Base-by-base conservation (phyloP, 2,888 invertebrate genomes). In the Xanthostigma xanthostigma region DNA sequence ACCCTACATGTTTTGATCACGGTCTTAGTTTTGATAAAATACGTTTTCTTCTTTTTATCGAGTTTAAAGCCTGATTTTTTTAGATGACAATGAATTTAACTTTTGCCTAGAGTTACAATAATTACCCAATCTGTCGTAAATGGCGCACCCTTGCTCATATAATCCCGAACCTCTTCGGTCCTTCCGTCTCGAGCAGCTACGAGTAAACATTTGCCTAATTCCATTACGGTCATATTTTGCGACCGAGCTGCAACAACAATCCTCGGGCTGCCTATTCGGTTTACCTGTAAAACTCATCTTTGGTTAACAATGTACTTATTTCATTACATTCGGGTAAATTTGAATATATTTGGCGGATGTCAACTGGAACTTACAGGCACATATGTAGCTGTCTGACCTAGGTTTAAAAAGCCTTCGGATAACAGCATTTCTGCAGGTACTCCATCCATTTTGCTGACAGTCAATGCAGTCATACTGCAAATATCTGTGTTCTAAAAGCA, bases 41-140 rank as follows among this genome's bases (percentile, higher is more conserved):
- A 17, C 17, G 17, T 6, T 27, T 6, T 27, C 27, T 27, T 27
- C 6, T 6, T n/a, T n/a, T n/a, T n/a, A 27, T 27, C 6, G 27
- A 27, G 6, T 27, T 27, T 6, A 6, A 27, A 27, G 27, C 27
- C 6, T 27, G 27, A 27, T 1, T 27, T 6, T 17, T 27, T 27
- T 27, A 27, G 5, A 27, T 3, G 27, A 27, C 27, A 5, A 27
- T 27, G 6, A 6, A 6, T 27, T 27, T 27, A 3, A 27, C 6
- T 6, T 27, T 27, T 27, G 1, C 34, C 8, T 43, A 2, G 14
- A 27, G 33, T 17, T 14, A 41, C 9, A 42, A 42, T 9, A 36
- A 14, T 60, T 69, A 91, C 91, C 91, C 93, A 93, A 67, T 94
- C 93, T 3, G 92, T 84, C 9, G 88, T 86, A 61, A 94, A 92